Evolutionary conservation across 1,140 invertebrate genomes (phyloP).

Genomic region (Caerostris extrusa): DNA sequence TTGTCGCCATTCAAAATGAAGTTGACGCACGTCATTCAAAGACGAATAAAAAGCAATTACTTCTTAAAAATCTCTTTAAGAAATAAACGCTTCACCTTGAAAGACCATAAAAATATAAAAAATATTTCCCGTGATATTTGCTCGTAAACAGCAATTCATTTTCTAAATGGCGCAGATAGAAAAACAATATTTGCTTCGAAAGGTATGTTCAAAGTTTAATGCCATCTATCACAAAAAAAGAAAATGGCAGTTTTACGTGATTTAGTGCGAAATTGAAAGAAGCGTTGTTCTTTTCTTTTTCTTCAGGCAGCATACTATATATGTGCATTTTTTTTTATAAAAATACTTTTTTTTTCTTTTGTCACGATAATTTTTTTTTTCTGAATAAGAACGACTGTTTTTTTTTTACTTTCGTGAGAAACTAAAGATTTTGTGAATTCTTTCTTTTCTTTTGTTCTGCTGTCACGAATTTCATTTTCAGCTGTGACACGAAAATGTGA

Average conservation of each 20-base stretch:
- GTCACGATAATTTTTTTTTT: background rate
- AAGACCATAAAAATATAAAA: background rate
- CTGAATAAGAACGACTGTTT: background rate
- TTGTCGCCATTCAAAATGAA: background rate
- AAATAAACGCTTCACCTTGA: background rate
- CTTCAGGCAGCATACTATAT: background rate
- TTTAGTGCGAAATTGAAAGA: constrained; percentile 38
- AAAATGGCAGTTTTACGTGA: constrained; percentile 57
- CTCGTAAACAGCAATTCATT: constrained; percentile 3
- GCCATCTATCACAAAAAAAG: constrained; percentile 39
- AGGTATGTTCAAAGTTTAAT: constrained; percentile 32
- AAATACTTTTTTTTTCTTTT: background rate
- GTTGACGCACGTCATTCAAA: background rate
- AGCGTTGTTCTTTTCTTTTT: background rate
- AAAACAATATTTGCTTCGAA: constrained; percentile 45
- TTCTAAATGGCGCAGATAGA: constrained; percentile 37
- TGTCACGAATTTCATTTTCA: constrained; percentile 16
- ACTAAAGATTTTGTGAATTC: background rate
- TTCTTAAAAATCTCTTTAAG: background rate
- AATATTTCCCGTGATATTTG: background rate
- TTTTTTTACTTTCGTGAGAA: background rate
- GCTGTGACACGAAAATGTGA: background rate
- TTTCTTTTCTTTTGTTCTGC: background rate
- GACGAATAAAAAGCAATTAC: background rate
- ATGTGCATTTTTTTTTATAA: background rate